Evolutionary conservation across 2,888 invertebrate species (phyloP), one percentile per base, ranked within the genome.

Genomic region (Athrips mouffetella): DNA sequence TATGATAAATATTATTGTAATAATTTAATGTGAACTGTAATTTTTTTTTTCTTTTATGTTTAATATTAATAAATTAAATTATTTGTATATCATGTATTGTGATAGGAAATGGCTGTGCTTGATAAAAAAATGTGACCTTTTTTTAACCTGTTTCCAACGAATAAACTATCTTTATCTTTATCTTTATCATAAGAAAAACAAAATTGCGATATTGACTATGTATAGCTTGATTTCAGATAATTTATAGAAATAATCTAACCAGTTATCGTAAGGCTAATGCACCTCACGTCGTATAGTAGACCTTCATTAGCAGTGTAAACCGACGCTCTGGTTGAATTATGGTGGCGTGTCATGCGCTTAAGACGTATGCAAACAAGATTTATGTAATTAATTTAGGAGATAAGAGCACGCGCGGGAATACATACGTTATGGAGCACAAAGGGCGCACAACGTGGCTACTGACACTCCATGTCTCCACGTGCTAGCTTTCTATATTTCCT

Each of bases 381-480:
- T 88, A 88, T 88, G 85, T 87, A 85, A 87, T 87, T 87, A 87
- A 88, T 88, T 87, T 86, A 79, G 77, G 76, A 83, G 87, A 88
- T 87, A 87, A 86, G 85, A 82, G 76, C 80, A 73, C 69, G 67
- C 70, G 73, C 73, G 76, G 67, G 72, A 73, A 76, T 74, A 80
- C 76, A 76, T 79, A 76, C 73, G 73, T 73, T 79, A 74, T 63
- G 57, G 68, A 71, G 66, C 62, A 83, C 81, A 83, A 83, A 82
- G 77, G 78, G 67, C 62, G 63, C 62, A 41, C 57, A 65, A 58
- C 63, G 67, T 57, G 63, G 62, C 63, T 59, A 65, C 60, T 55
- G 58, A 54, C 54, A 52, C 55, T 53, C 51, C 47, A 57, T 51
- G 51, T 57, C 45, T 59, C 53, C 52, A 49, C 49, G 54, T 53